These are phyloP conservation scores for Drosophila funebris DNA, from an alignment of 1,140 invertebrate species.

Conservation along the genomic window DNA sequence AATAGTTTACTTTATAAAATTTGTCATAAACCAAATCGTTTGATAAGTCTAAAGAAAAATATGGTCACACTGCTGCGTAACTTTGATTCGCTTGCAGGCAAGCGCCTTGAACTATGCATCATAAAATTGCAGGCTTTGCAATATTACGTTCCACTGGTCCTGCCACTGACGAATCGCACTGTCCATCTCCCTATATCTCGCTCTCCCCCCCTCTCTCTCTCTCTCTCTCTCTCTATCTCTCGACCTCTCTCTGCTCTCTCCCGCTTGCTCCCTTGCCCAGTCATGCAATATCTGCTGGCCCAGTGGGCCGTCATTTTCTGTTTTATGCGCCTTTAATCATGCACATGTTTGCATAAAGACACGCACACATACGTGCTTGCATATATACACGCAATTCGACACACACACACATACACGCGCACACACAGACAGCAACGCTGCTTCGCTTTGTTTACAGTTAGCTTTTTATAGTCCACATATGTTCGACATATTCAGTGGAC, in stretches of 20 bases:
- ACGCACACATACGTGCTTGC: constrained; percentile 8
- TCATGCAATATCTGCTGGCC: background rate
- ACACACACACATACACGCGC: constrained; percentile 1
- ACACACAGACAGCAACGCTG: background rate
- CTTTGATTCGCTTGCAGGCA: constrained; percentile 4
- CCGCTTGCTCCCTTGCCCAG: background rate
- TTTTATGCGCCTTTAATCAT: constrained; percentile 59
- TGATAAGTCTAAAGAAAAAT: background rate
- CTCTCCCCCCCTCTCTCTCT: background rate
- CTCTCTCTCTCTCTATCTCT: background rate
- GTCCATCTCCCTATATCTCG: background rate
- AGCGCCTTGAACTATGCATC: constrained; percentile 48
- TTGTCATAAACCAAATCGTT: background rate
- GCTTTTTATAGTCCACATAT: constrained; percentile 70
- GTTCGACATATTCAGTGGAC: constrained; percentile 62
- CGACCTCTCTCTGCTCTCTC: background rate
- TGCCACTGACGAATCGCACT: no score
- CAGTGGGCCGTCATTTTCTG: constrained; percentile 37
- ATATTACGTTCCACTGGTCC: background rate
- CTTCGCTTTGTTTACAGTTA: constrained; percentile 67
- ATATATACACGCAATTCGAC: background rate
- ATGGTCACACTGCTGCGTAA: background rate
- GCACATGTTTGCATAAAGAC: constrained; percentile 53
- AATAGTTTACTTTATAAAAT: background rate
- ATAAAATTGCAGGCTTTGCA: constrained; percentile 20